These are phyloP conservation scores for Pseudochaenichthys georgianus DNA, from an alignment of 2,797 vertebrate genomes.

Conservation along the genomic window DNA sequence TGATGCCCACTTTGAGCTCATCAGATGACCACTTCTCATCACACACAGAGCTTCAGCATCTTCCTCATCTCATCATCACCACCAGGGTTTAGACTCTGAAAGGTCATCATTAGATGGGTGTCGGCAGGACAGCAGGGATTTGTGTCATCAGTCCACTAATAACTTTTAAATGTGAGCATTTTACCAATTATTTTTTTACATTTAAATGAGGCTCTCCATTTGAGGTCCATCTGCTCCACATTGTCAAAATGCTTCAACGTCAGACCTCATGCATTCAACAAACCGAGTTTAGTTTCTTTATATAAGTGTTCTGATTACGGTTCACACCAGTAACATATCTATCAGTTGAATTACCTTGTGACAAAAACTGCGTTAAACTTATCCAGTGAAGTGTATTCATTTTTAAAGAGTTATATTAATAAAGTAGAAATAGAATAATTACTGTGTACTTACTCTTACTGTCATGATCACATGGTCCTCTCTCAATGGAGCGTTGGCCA, in stretches of 20 bases:
- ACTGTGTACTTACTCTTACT: too few relatives aligned
- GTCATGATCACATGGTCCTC: too few relatives aligned
- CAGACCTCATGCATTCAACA: neutral
- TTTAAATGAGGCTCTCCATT: neutral
- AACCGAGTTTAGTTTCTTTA: neutral
- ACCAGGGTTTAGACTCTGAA: slow-evolving; percentile 9
- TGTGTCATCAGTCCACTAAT: too few relatives aligned
- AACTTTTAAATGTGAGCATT: slow-evolving; percentile 3
- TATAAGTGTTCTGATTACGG: neutral
- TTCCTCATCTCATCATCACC: neutral
- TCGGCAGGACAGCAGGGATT: neutral
- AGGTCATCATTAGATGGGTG: slow-evolving; percentile 30
- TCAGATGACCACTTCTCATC: slow-evolving; percentile 1
- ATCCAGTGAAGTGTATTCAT: too few relatives aligned
- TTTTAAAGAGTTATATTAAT: too few relatives aligned
- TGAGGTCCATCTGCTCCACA: neutral
- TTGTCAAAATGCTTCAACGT: neutral
- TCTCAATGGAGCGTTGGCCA: too few relatives aligned
- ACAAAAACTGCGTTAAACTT: too few relatives aligned
- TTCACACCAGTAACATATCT: neutral
- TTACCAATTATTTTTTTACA: neutral
- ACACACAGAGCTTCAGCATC: neutral
- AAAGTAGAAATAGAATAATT: too few relatives aligned
- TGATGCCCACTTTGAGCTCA: neutral
- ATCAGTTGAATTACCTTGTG: neutral